These are phyloP conservation scores for Phaethornis superciliosus DNA, from an alignment of 2,113 vertebrate species.

Conservation along the genomic window DNA sequence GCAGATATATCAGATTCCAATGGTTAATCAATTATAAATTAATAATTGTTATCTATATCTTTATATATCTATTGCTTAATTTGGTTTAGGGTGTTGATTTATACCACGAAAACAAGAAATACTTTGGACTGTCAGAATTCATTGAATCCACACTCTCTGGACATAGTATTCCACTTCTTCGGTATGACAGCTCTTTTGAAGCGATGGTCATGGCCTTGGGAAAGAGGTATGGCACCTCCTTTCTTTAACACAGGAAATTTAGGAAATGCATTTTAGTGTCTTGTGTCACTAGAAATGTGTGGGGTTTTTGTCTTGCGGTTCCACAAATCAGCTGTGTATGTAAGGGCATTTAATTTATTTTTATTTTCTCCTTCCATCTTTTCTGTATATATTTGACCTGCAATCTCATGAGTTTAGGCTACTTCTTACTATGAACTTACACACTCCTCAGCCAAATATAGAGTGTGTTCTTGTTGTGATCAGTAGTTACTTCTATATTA, in stretches of 20 bases:
- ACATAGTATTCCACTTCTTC: constrained; percentile 88
- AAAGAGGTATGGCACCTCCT: constrained; percentile 81
- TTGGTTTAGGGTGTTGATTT: constrained; percentile 86
- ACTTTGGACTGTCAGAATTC: constrained; percentile 94
- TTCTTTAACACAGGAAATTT: not conserved
- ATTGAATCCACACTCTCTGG: constrained; percentile 91
- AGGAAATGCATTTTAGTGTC: not conserved
- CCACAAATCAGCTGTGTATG: not conserved
- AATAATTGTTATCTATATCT: not conserved
- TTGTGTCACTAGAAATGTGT: not conserved
- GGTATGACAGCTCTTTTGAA: constrained; percentile 95
- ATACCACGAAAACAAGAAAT: constrained; percentile 90
- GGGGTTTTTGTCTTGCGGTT: not conserved
- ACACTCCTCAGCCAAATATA: not conserved
- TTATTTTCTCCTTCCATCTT: not conserved
- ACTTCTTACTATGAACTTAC: not conserved
- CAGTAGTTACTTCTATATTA: not conserved
- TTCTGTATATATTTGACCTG: not conserved
- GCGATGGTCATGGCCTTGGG: constrained; percentile 91
- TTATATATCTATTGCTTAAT: not conserved
- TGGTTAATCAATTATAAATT: not conserved
- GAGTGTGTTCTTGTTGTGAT: not conserved
- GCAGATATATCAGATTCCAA: not conserved
- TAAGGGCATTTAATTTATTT: not conserved
- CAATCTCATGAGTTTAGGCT: not conserved